A percentile compares a stretch with the other conserved stretches of the same genome.
These are phyloP conservation scores for Synanthedon myopaeformis DNA, from an alignment of 2,888 invertebrate species.

Conservation along the genomic window DNA sequence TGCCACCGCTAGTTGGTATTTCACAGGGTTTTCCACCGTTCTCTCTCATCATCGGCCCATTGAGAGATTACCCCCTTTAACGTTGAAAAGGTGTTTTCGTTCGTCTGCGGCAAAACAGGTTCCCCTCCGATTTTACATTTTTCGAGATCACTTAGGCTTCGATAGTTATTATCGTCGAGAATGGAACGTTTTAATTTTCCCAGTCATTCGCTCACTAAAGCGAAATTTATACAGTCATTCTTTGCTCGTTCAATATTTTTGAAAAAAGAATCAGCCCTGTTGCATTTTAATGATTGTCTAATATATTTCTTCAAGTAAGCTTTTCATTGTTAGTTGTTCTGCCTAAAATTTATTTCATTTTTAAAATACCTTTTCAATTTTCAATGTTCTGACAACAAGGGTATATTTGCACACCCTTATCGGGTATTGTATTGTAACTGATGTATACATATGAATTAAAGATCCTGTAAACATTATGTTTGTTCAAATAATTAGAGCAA, in stretches of 20 bases:
- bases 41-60: constrained; percentile 46
- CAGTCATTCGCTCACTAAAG: constrained; percentile 50
- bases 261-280: neutral
- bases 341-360: no score
- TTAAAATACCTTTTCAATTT: no score
- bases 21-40: constrained; percentile 38
- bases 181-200: constrained; percentile 66
- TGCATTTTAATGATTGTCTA: no score
- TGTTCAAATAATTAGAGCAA: no score
- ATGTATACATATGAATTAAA: no score
- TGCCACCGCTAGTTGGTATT: constrained; percentile 64
- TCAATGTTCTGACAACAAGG: no score
- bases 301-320: no score
- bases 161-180: constrained; percentile 61
- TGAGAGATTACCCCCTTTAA: constrained; percentile 38
- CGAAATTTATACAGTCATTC: constrained; percentile 58
- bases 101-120: constrained; percentile 54
- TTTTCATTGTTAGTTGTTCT: no score
- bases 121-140: constrained; percentile 56
- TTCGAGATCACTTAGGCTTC: constrained; percentile 63
- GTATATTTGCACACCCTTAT: no score
- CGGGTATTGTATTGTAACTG: no score
- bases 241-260: constrained; percentile 35
- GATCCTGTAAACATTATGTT: no score
- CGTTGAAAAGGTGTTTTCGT: constrained; percentile 69